Percentiles rank a stretch among this genome's conserved stretches.
Evolutionary conservation across 2,888 invertebrate genomes (phyloP).

Genomic region (Globia sparganii): DNA sequence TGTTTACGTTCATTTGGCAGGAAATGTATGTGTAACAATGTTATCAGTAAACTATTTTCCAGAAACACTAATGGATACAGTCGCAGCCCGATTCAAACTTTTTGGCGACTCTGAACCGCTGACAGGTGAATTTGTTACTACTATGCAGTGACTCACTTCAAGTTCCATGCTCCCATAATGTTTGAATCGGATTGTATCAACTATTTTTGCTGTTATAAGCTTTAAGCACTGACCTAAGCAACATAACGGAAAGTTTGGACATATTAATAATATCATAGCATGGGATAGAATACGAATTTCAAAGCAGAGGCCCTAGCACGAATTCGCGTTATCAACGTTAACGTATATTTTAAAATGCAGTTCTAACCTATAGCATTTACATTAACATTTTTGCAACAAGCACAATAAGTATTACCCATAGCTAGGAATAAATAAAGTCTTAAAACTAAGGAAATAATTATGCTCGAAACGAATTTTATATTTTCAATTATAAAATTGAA

Average conservation of each 20-base stretch:
- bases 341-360: neutral
- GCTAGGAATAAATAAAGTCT: neutral
- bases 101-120: neutral
- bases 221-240: neutral
- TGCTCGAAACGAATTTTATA: neutral
- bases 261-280: neutral
- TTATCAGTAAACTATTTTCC: constrained; percentile 28
- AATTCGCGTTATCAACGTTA: neutral
- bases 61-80: constrained; percentile 7
- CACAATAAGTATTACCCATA: neutral
- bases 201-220: neutral
- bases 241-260: neutral
- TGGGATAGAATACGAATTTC: neutral
- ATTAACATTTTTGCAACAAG: no score
- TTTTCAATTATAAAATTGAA: neutral
- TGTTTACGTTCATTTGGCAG: constrained; percentile 25
- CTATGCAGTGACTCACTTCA: neutral
- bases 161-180: neutral
- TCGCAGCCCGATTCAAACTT: neutral
- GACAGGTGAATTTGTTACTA: neutral
- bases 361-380: neutral
- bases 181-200: neutral
- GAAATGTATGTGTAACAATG: constrained; percentile 23
- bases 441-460: neutral
- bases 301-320: neutral